phyloP scores from a whole-genome alignment of 2,797 vertebrate genomes.

The Eleutherodactylus coqui region DNA sequence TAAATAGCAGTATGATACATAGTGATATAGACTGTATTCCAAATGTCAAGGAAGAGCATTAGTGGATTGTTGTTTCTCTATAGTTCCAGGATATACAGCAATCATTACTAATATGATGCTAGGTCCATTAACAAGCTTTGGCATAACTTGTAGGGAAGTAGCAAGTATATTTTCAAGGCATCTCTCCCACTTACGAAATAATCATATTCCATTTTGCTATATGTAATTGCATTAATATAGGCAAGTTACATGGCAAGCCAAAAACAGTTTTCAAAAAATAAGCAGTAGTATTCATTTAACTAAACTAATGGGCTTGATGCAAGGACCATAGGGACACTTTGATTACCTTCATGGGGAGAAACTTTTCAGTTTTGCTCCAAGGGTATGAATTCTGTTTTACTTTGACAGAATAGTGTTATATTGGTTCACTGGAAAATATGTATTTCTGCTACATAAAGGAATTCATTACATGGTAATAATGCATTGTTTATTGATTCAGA shows the following conservation, averaged over 20 bases:
- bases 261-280: conserved; percentile 52
- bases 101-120: conserved; percentile 67
- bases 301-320: neutral
- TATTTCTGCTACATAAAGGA: too few species aligned
- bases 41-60: conserved; percentile 49
- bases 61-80: conserved; percentile 10
- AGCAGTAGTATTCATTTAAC: neutral
- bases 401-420: too few species aligned
- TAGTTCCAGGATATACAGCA: conserved; percentile 54
- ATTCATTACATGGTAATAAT: too few species aligned
- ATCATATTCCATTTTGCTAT: conserved; percentile 65
- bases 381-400: too few species aligned
- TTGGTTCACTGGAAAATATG: too few species aligned
- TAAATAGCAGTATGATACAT: neutral
- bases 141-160: conserved; percentile 58
- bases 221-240: conserved; percentile 68
- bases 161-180: conserved; percentile 68
- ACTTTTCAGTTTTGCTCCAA: neutral
- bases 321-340: neutral
- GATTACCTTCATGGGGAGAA: neutral
- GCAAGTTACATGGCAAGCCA: conserved; percentile 64
- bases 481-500: too few species aligned
- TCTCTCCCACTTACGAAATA: conserved; percentile 65
- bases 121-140: conserved; percentile 66
- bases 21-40: conserved; percentile 49